A percentile compares a stretch with the other conserved stretches of the same genome.
Conservation (phyloP, 2,113 vertebrate species). For the Apodemus sylvaticus region DNA sequence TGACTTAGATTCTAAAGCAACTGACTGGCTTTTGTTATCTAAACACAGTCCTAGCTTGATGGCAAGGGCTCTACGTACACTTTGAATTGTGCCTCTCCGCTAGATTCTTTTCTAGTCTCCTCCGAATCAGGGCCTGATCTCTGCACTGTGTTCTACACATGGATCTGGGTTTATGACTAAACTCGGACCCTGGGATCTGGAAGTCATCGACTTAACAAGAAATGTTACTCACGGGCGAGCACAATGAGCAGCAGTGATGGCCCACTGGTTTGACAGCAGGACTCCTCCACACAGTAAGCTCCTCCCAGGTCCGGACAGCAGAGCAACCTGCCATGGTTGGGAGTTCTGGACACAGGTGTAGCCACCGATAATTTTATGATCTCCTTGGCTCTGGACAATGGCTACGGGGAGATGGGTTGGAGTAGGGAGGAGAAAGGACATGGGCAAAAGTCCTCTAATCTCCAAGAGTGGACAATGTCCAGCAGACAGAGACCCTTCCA, state of each 20-base stretch:
- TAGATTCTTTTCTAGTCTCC: neutral
- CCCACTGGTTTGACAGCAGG: constrained; percentile 70
- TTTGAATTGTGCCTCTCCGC: neutral
- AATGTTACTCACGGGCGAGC: constrained; percentile 70
- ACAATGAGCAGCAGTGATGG: constrained; percentile 78
- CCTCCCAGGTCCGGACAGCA: neutral
- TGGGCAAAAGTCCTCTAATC: neutral
- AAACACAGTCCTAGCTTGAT: neutral
- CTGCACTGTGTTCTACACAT: neutral
- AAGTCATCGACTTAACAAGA: rapidly evolving
- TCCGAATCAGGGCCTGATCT: neutral
- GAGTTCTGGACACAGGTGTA: constrained; percentile 65
- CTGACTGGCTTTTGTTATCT: neutral
- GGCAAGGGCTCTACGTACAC: neutral
- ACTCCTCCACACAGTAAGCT: constrained; percentile 68
- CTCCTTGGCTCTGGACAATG: constrained; percentile 7
- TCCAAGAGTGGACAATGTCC: no score
- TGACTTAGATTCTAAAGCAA: neutral
- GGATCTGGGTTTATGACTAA: neutral
- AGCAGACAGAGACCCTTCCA: neutral
- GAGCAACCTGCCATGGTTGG: constrained; percentile 77
- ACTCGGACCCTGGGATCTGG: neutral
- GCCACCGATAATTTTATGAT: constrained; percentile 76
- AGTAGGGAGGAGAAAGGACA: neutral
- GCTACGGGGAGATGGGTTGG: neutral